Base-by-base conservation (phyloP, 1,140 invertebrate genomes). In the Drosophila setifemur region DNA sequence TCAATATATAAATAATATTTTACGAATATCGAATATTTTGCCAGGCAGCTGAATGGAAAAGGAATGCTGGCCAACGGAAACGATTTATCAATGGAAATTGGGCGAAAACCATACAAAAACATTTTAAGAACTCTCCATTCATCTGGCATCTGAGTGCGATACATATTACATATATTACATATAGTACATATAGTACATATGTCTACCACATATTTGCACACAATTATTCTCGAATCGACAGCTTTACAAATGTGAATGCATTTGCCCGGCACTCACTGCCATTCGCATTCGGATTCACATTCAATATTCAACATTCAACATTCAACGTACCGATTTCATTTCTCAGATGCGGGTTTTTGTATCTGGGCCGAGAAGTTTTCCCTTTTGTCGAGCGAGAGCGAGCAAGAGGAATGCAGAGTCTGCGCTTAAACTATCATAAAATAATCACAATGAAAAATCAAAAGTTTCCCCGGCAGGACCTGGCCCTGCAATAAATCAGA, bases 381-480 rank as follows among this genome's bases (percentile, higher is more conserved):
- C 29, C n/a, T 57, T 37, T 21, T 45, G 48, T 37, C 19, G 26
- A 45, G 18, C 18, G 40, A 9, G 33, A 37, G n/a, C n/a, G n/a
- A n/a, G n/a, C n/a, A n/a, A n/a, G n/a, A 28, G 26, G 23, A 61
- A 29, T 61, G 57, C 55, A 47, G 64, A 58, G 63, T 60, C 70
- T 70, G 37, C 45, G 74, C 74, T 61, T 71, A 67, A 85, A 63
- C 79, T 85, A 85, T 83, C 74, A 85, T 79, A 85, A 83, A 83
- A 83, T 83, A 85, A 85, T 78, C 79, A 83, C 79, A 83, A 85
- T 85, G 66, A 78, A 57, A 78, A 79, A 67, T 61, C 70, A 85
- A 79, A 83, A 83, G 74, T 83, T 83, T 66, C 26, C 18, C 48
- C 35, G 37, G 11, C 35, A 43, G 55, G 35, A 55, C 47, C 57